Percentiles rank a stretch among this genome's conserved stretches.
Evolutionary conservation across 1,140 invertebrate genomes (phyloP).

Genomic region (Agrypnia vestita): DNA sequence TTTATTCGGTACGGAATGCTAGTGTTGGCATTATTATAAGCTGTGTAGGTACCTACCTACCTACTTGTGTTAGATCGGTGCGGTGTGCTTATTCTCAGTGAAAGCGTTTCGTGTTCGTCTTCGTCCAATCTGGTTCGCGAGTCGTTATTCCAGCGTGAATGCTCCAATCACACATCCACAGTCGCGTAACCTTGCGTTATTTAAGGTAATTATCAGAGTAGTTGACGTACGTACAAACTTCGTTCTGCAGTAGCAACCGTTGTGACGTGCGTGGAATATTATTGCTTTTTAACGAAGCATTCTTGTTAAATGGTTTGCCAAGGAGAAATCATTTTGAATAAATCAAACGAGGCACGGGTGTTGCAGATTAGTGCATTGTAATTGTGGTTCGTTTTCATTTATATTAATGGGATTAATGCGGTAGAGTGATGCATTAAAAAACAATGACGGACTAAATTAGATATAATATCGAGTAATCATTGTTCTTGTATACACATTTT

Average conservation of each 20-base stretch:
- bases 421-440: too few relatives aligned
- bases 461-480: too few relatives aligned
- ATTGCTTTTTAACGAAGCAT: conserved; percentile 16
- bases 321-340: conserved; percentile 29
- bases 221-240: neutral
- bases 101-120: conserved; percentile 17
- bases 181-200: conserved; percentile 30
- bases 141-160: conserved; percentile 21
- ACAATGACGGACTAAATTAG: too few relatives aligned
- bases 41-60: neutral
- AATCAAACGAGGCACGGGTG: conserved; percentile 18
- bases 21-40: neutral
- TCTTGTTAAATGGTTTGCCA: conserved; percentile 10
- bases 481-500: too few relatives aligned
- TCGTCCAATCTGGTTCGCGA: neutral
- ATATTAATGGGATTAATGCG: too few relatives aligned
- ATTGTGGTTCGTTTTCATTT: too few relatives aligned
- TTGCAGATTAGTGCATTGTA: conserved; percentile 4
- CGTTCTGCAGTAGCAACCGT: neutral
- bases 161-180: neutral
- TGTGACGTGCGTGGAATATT: conserved; percentile 24
- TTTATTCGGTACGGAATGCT: too few relatives aligned
- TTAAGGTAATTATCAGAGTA: conserved; percentile 15
- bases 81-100: neutral
- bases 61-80: neutral